Evolutionary conservation across 2,888 invertebrate species (phyloP).

Genomic region (Cryptophagus acutangulus): DNA sequence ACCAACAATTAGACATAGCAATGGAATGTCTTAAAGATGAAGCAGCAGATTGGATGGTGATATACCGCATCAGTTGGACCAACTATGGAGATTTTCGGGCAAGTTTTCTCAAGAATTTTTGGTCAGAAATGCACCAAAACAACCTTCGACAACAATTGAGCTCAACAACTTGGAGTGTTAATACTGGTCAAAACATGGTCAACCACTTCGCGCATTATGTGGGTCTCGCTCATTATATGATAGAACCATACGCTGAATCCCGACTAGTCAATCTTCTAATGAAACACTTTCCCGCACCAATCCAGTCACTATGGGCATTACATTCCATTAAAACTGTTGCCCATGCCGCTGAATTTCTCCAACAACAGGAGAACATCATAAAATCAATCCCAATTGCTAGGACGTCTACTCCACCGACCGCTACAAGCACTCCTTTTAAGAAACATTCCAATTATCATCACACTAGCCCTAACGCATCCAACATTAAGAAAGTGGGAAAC

Average conservation of each 20-base stretch:
- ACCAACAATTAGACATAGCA: neutral
- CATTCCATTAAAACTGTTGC: conserved; percentile 7
- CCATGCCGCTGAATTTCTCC: conserved; percentile 9
- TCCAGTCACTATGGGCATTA: conserved; percentile 14
- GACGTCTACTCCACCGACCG: neutral
- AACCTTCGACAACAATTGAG: conserved; percentile 8
- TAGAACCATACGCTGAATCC: conserved; percentile 6
- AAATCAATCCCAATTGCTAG: neutral
- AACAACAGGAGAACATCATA: conserved; percentile 11
- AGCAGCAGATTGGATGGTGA: conserved; percentile 1
- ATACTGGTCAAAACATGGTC: conserved; percentile 3
- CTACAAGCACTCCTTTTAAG: neutral
- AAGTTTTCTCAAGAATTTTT: conserved; percentile 7
- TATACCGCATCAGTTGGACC: conserved; percentile 1
- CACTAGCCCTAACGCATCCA: neutral
- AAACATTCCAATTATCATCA: neutral
- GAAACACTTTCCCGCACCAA: conserved; percentile 12
- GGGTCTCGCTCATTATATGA: conserved; percentile 8
- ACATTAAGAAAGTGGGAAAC: no score
- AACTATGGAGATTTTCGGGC: conserved; percentile 6
- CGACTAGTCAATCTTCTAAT: conserved; percentile 8
- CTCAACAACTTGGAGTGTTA: neutral
- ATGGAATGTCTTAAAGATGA: neutral
- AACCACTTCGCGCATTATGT: conserved; percentile 11
- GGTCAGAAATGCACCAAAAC: conserved; percentile 11